Base-by-base conservation (phyloP, 2,113 vertebrate genomes). In the Empidonax traillii region DNA sequence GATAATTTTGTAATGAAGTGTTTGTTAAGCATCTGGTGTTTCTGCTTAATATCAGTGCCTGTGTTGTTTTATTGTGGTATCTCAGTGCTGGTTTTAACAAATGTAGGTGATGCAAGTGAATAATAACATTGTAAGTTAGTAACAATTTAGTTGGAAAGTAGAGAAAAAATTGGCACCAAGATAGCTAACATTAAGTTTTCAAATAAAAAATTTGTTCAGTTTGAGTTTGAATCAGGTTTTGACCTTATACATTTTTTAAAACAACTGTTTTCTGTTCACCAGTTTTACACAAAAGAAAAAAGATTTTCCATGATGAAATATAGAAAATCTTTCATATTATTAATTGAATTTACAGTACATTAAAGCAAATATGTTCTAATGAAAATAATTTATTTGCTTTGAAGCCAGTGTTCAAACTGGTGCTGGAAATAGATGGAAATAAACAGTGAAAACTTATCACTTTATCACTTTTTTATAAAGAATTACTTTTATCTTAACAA, bases 401-500 rank as follows among this genome's bases (percentile, higher is more conserved):
- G 76, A 95, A 96, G 95, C 11, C 37, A 87, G 58, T 87, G 74
- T 85, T 91, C 77, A 94, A 76, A 93, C 69, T 82, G 76, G 87
- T 84, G 80, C 62, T 56, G 43, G 87, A 89, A 95, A 78, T 44
- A 49, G 51, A 66, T 92, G 78, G 65, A 24, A 87, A 89, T 69
- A 93, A 94, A 82, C 43, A 94, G 68, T 33, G 37, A 89, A 84
- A 69, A 56, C 31, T 73, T 96, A 92, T 89, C 80, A 65, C n/a
- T 92, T 95, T 93, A 96, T 86, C 85, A 49, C 52, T 94, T 85
- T 74, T 41, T 41, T 41, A 12, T 41, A 92, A 96, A 89, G 89
- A 94, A 96, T 90, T 97, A 92, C 94, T 97, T 96, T 96, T 79
- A 93, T 97, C 94, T 93, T 81, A 92, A 46, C 68, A 90, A 87